Conservation (phyloP, 2,888 invertebrate species). For the Odontothrips loti region DNA sequence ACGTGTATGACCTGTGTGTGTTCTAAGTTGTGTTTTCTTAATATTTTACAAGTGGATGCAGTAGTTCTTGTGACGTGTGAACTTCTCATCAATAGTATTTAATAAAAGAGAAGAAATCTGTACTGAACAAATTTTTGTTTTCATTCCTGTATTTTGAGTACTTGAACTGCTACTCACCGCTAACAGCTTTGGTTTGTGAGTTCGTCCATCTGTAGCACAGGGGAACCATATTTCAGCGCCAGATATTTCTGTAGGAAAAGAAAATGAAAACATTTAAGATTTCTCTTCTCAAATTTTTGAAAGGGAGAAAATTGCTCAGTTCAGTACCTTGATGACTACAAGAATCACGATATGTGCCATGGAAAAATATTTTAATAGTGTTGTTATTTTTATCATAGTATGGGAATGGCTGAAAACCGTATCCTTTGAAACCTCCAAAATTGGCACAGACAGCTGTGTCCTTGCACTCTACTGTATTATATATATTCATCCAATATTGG, state of each 20-base stretch:
- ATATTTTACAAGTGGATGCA: too few species aligned
- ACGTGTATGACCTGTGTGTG: too few species aligned
- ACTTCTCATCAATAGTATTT: not conserved
- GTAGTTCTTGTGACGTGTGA: too few species aligned
- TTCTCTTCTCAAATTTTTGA: not conserved
- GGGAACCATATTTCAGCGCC: conserved; percentile 14
- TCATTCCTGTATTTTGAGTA: not conserved
- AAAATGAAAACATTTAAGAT: not conserved
- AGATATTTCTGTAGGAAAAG: not conserved
- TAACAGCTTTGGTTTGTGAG: not conserved
- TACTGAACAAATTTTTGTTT: not conserved
- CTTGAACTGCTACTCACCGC: not conserved
- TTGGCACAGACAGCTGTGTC: conserved; percentile 18
- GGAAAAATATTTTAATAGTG: conserved; percentile 15
- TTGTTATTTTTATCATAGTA: not conserved
- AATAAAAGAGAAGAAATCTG: not conserved
- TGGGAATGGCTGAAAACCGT: not conserved
- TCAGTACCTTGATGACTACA: not conserved
- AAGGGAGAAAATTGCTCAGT: not conserved
- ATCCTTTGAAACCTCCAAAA: not conserved
- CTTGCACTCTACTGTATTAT: not conserved
- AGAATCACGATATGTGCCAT: not conserved
- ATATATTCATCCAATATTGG: not conserved
- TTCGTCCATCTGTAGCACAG: not conserved
- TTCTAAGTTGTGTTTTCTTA: too few species aligned